These are phyloP conservation scores for Hippocampus barbouri DNA, from an alignment of 2,113 vertebrate species.

Conservation along the genomic window DNA sequence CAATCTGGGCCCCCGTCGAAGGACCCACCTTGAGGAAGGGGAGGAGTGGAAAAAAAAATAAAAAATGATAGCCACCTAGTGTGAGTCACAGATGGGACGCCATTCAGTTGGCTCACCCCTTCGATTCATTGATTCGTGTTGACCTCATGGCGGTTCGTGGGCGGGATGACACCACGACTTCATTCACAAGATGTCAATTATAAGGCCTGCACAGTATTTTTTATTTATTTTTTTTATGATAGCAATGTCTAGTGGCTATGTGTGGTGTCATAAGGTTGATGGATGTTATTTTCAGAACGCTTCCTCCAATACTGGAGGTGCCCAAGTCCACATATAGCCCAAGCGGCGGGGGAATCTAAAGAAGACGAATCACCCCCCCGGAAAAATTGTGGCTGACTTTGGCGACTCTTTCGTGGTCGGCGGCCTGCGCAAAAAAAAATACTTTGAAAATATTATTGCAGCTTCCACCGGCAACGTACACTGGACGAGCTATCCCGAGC, in stretches of 20 bases:
- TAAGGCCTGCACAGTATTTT: background rate
- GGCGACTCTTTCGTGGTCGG: background rate
- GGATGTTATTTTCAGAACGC: slow-evolving; percentile 17
- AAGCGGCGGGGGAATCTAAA: no score
- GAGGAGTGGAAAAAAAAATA: background rate
- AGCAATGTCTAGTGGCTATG: background rate
- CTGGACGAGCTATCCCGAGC: background rate
- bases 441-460: background rate
- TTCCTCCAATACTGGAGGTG: slow-evolving; percentile 3
- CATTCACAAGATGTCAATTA: slow-evolving; percentile 31
- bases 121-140: slow-evolving; percentile 54
- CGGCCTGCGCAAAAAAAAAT: background rate
- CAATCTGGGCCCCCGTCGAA: slow-evolving; percentile 58
- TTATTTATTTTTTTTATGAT: background rate
- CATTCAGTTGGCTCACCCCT: slow-evolving; percentile 26
- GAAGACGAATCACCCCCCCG: background rate
- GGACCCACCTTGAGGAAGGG: slow-evolving; percentile 34
- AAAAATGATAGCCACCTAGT: slow-evolving; percentile 5
- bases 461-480: background rate
- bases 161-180: slow-evolving; percentile 12
- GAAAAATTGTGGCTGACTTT: background rate
- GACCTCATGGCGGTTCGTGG: slow-evolving; percentile 36
- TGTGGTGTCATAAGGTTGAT: background rate
- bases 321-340: no score
- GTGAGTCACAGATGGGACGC: slow-evolving; percentile 49